phyloP scores from a whole-genome alignment of 2,797 vertebrate species.

The Tenualosa thibaudeaui region DNA sequence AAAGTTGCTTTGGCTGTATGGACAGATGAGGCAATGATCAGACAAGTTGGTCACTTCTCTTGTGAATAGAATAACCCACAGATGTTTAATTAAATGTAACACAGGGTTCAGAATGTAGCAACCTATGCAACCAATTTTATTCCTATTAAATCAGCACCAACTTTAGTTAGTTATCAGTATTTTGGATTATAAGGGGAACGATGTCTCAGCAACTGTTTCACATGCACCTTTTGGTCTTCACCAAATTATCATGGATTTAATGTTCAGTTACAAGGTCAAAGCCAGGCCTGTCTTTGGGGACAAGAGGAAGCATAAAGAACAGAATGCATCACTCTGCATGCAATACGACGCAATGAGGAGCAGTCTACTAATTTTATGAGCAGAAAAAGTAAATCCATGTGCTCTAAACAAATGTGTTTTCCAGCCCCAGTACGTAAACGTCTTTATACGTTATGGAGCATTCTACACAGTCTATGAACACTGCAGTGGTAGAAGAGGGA shows the following conservation, averaged over 20 bases:
- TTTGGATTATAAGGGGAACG: not conserved
- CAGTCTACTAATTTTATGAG: not conserved
- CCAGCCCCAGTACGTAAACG: not conserved
- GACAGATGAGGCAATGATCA: not conserved
- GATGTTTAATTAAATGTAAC: not conserved
- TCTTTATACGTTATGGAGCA: not conserved
- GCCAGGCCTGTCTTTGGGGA: not conserved
- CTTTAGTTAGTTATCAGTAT: no score
- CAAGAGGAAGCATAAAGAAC: not conserved
- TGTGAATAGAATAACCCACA: not conserved
- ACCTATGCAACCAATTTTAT: not conserved
- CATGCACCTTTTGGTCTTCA: not conserved
- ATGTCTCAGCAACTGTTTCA: not conserved
- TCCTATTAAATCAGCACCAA: not conserved
- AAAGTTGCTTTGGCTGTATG: not conserved
- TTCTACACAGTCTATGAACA: not conserved
- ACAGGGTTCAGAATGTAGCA: not conserved
- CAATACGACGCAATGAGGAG: not conserved
- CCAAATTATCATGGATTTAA: no score
- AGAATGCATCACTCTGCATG: not conserved
- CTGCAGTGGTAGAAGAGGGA: not conserved
- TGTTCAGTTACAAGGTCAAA: no score
- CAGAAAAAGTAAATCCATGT: not conserved
- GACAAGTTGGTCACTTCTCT: not conserved
- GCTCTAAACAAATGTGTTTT: not conserved